phyloP scores from a whole-genome alignment of 2,888 invertebrate species.

The Kryphioiulus occultus region DNA sequence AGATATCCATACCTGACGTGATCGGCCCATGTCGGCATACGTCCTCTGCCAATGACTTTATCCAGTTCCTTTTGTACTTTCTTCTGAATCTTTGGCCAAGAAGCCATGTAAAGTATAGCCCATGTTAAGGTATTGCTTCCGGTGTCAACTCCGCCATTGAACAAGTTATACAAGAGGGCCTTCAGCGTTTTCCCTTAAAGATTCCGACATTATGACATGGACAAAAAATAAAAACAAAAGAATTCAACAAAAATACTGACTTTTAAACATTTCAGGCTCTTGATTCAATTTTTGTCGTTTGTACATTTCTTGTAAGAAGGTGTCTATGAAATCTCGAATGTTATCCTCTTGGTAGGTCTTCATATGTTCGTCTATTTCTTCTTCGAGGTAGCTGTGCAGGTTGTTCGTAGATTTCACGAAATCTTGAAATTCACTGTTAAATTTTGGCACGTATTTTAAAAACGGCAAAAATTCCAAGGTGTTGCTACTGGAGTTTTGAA shows the following conservation, averaged over 20 bases:
- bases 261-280: not conserved
- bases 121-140: slow-evolving; percentile 33
- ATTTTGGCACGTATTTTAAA: not conserved
- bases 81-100: slow-evolving; percentile 40
- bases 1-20: not conserved
- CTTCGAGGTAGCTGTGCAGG: too few relatives aligned
- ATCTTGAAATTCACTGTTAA: not conserved
- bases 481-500: slow-evolving; percentile 27
- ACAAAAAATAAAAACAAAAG: slow-evolving; percentile 20
- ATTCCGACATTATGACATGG: too few relatives aligned
- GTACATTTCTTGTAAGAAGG: not conserved
- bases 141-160: too few relatives aligned
- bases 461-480: not conserved
- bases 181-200: too few relatives aligned
- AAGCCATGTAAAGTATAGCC: slow-evolving; percentile 20
- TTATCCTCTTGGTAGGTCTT: too few relatives aligned
- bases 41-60: not conserved
- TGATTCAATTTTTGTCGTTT: not conserved
- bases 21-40: not conserved
- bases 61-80: slow-evolving; percentile 39
- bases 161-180: slow-evolving; percentile 42
- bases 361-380: too few relatives aligned
- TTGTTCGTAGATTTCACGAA: too few relatives aligned
- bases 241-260: not conserved
- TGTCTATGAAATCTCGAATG: not conserved